phyloP scores from a whole-genome alignment of 2,888 invertebrate genomes.

The Rhagium mordax region DNA sequence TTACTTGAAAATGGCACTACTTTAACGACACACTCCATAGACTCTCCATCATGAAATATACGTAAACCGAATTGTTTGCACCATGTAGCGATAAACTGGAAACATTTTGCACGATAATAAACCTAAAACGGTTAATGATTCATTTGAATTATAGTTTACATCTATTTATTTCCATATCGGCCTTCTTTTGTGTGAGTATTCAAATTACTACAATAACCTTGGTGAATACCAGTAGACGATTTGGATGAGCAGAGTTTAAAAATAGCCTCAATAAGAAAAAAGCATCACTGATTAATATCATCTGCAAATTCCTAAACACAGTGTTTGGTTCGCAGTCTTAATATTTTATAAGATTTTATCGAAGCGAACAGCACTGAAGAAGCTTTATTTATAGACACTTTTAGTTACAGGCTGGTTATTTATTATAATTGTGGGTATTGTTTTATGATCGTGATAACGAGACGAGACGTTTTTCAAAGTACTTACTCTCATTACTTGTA shows the following conservation, averaged over 20 bases:
- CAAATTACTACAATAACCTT: conserved; percentile 6
- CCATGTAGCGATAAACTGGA: not conserved
- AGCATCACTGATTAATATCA: not conserved
- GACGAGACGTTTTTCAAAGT: too few species aligned
- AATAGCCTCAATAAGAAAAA: conserved; percentile 14
- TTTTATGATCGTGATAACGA: not conserved
- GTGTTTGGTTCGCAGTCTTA: not conserved
- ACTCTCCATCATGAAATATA: too few species aligned
- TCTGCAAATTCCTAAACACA: not conserved
- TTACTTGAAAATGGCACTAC: too few species aligned
- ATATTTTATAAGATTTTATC: not conserved
- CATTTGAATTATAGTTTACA: not conserved
- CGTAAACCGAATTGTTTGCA: too few species aligned
- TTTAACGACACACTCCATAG: too few species aligned
- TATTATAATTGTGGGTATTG: not conserved
- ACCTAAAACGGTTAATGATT: not conserved
- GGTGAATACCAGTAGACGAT: not conserved
- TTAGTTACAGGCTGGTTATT: not conserved
- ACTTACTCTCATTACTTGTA: too few species aligned
- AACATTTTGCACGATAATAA: not conserved
- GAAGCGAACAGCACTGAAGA: not conserved
- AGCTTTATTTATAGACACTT: not conserved
- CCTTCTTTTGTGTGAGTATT: not conserved
- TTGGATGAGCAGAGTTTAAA: conserved; percentile 16
- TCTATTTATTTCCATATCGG: not conserved